Evolutionary conservation across 2,113 vertebrate genomes (phyloP), one percentile per base, ranked within the genome.

Genomic region (Nothocercus julius): DNA sequence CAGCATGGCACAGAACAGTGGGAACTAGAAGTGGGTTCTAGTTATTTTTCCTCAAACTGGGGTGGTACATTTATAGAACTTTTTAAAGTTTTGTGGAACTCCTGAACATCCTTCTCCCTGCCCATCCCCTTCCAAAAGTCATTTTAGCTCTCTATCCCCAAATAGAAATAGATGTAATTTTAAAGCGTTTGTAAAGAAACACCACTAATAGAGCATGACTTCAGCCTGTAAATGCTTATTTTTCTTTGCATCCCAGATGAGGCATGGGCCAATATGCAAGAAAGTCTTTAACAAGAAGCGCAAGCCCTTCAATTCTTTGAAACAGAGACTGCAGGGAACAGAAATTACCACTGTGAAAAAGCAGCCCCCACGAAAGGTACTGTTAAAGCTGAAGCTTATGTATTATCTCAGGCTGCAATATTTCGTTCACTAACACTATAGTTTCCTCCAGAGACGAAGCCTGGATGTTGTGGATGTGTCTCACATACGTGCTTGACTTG

Each of bases 241-340:
- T 87, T 58, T 30, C 62, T 81, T 97, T 83, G 7, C 28, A 27
- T 91, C 82, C 59, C 78, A 98, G 97, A 66, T 93, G 82, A 97
- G 97, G 58, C 97, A 97, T 10, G 76, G 83, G 69, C 96, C 95
- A 13, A 95, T 97, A 87, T 97, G 95, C 91, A 95, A 53, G 78
- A 96, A 97, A 87, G 14, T 95, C 78, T 96, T 97, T 88, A 90
- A 89, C 45, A 95, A 96, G 92, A 98, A 97, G 51, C 70, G 67
- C 63, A 96, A 96, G 59, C 84, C 96, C 59, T 97, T 98, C 95
- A 96, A 49, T 93, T 97, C 97, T 77, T 84, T 96, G 86, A 97
- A 97, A 84, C 95, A 97, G 80, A 96, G 97, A 83, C 87, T 94
- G 49, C 49, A 79, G 51, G 96, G 97, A 85, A 96, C 91, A 56